phyloP scores from a whole-genome alignment of 1,140 invertebrate species.

The Latrodectus geometricus region DNA sequence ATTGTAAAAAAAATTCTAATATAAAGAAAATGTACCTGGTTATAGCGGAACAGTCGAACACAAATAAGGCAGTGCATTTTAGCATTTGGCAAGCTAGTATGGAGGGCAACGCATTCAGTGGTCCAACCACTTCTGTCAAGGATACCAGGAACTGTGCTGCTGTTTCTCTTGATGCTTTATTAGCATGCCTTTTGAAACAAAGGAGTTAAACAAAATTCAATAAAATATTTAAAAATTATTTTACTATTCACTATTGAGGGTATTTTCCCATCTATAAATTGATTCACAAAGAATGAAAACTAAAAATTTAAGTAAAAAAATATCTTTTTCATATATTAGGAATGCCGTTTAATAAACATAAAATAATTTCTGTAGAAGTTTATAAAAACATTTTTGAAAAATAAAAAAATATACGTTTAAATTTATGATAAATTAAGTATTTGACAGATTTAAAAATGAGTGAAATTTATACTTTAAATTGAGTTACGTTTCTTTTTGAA shows the following conservation, averaged over 20 bases:
- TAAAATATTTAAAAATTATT: background rate
- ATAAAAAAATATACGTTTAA: too few species aligned
- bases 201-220: background rate
- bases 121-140: conserved; percentile 11
- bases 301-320: background rate
- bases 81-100: conserved; percentile 12
- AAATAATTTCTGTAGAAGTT: background rate
- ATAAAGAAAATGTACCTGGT: conserved; percentile 23
- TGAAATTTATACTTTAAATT: too few species aligned
- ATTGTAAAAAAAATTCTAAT: background rate
- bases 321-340: background rate
- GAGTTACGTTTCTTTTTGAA: too few species aligned
- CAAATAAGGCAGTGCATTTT: conserved; percentile 16
- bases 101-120: background rate
- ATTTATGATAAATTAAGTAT: too few species aligned
- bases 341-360: background rate
- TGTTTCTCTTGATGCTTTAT: conserved; percentile 23
- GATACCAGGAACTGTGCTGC: conserved; percentile 27
- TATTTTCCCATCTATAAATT: background rate
- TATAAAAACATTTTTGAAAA: too few species aligned
- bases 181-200: conserved; percentile 17
- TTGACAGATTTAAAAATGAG: too few species aligned
- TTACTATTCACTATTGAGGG: background rate
- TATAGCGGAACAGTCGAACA: conserved; percentile 21
- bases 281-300: background rate